Base-by-base conservation (phyloP, 2,797 vertebrate genomes). In the Holocentrus rufus region DNA sequence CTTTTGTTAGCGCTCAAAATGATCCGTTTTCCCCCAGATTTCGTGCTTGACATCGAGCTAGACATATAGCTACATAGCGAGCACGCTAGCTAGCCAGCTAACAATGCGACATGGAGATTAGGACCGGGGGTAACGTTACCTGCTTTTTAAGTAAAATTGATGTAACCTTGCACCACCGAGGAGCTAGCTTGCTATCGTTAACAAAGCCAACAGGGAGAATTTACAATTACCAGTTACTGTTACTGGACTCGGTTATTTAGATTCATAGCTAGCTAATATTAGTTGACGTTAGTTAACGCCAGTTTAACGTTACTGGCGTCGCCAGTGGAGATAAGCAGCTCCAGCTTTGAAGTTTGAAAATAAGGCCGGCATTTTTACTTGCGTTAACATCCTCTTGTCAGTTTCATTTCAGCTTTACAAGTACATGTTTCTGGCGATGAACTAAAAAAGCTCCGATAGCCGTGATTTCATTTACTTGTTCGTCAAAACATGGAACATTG, bases 41-140 rank as follows among this genome's bases (percentile, higher is more conserved):
- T 42, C 69, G 54, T 17, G 7, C 47, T 5, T 76, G 72, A 65
- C 68, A 73, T n/a, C 30, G 46, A 44, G 39, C 76, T 20, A 60
- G 61, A 34, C 25, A n/a, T 1, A 76, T 64, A 42, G 65, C 64
- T 47, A 36, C 57, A 44, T 57, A 67, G 65, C 56, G 30, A 77
- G 58, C 47, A 64, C 15, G 83, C 46, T 73, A 90, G 87, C 83
- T 62, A 17, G 31, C 39, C 47, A 4, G 91, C 91, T 93, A 92
- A 92, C 91, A 93, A 92, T 92, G 87, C 89, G 80, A 82, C 80
- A 50, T 46, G 63, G 77, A 81, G 82, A 86, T 86, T 64, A 85
- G 50, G 74, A 80, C 20, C 53, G 55, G n/a, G 56, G 67, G 15
- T 27, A 11, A 39, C n/a, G 55, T n/a, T 53, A 36, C 7, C 23